Percentiles rank a stretch among this genome's conserved stretches.
These are phyloP conservation scores for Casuarius casuarius DNA, from an alignment of 2,113 vertebrate genomes.

Conservation along the genomic window DNA sequence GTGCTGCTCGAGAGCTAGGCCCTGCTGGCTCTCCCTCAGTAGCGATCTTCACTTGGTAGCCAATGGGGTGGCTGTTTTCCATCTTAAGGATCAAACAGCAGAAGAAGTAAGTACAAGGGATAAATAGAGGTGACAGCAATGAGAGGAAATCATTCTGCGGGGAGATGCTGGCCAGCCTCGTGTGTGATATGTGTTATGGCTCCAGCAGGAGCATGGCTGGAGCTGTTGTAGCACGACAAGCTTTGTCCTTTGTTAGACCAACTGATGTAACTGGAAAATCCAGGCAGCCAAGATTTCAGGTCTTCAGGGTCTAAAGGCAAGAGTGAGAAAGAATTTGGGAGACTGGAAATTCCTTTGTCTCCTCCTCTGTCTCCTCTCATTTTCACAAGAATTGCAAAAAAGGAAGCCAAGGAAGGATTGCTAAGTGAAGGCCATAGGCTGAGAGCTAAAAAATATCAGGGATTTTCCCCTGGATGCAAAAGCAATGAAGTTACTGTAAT, in stretches of 20 bases:
- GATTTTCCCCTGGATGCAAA: background rate
- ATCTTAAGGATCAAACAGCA: background rate
- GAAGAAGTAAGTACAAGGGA: background rate
- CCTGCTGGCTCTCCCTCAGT: accelerated
- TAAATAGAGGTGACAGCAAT: background rate
- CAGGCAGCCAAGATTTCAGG: background rate
- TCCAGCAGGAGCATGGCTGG: background rate
- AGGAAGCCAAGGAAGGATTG: background rate
- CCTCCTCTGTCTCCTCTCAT: background rate
- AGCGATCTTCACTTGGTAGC: background rate
- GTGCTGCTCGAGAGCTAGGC: background rate
- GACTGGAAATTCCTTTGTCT: background rate
- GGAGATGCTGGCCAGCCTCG: accelerated
- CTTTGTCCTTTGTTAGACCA: background rate
- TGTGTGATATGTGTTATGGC: accelerated
- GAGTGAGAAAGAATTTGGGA: background rate
- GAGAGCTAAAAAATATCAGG: background rate
- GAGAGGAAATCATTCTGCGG: background rate
- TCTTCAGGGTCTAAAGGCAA: background rate
- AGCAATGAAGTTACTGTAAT: background rate
- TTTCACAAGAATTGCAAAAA: background rate
- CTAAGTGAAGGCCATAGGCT: background rate
- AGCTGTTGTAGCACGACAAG: background rate
- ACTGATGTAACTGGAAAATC: background rate
- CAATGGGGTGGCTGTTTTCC: background rate